Conservation (phyloP, 2,797 vertebrate species). For the Knipowitschia caucasica region DNA sequence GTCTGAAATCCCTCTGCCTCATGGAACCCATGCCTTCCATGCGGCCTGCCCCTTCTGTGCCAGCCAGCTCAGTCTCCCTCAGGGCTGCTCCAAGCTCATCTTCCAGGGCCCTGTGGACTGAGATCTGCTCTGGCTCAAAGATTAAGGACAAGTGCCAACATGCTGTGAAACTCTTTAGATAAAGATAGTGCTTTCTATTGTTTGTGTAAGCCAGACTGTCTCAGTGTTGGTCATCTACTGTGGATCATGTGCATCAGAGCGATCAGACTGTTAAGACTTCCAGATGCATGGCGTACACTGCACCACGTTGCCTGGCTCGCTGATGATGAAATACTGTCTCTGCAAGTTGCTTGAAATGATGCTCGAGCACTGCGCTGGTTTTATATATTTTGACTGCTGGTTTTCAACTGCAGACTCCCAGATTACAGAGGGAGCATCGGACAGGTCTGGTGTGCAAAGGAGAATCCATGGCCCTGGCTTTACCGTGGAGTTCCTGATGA, state of each 20-base stretch:
- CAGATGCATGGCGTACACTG: slow-evolving; percentile 39
- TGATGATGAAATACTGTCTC: slow-evolving; percentile 44
- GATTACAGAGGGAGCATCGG: slow-evolving; percentile 28
- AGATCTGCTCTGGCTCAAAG: slow-evolving; percentile 46
- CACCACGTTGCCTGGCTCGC: slow-evolving; percentile 41
- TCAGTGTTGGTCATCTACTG: slow-evolving; percentile 45
- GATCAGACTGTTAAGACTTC: slow-evolving; percentile 37
- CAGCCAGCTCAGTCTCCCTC: slow-evolving; percentile 84
- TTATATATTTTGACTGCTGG: slow-evolving; percentile 43
- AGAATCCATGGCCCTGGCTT: slow-evolving; percentile 3
- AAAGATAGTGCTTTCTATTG: slow-evolving; percentile 57
- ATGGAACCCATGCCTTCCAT: slow-evolving; percentile 97
- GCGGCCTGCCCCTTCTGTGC: slow-evolving; percentile 97
- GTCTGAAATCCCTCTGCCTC: slow-evolving; percentile 96
- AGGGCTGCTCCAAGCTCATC: slow-evolving; percentile 92
- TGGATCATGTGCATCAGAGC: slow-evolving; percentile 46
- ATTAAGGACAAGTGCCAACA: slow-evolving; percentile 42
- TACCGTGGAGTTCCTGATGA: slow-evolving; percentile 38
- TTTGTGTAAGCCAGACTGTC: slow-evolving; percentile 39
- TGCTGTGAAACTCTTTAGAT: slow-evolving; percentile 68
- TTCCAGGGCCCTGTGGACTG: slow-evolving; percentile 98
- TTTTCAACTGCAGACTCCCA: slow-evolving; percentile 36
- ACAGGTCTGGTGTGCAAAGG: slow-evolving; percentile 30
- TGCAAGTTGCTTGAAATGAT: slow-evolving; percentile 36
- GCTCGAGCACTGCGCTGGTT: slow-evolving; percentile 25